A percentile compares a stretch with the other conserved stretches of the same genome.
Evolutionary conservation across 2,888 invertebrate genomes (phyloP).

Genomic region (Cerceris ruficornis): DNA sequence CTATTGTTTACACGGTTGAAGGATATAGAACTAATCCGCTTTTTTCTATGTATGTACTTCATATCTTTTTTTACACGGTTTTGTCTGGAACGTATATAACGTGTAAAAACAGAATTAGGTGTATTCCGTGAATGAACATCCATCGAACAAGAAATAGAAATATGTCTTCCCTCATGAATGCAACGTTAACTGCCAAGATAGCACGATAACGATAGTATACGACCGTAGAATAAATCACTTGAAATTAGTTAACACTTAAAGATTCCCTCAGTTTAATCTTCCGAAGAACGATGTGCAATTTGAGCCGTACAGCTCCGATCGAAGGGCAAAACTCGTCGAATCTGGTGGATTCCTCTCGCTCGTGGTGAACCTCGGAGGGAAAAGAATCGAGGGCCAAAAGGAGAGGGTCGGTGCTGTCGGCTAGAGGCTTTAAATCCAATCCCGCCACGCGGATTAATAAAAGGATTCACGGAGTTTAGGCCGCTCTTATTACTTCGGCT

Average conservation of each 20-base stretch:
- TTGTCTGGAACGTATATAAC: too few species aligned
- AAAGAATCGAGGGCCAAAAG: conserved; percentile 35
- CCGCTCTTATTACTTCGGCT: conserved; percentile 77
- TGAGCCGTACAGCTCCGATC: neutral
- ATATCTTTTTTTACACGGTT: too few species aligned
- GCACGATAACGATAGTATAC: neutral
- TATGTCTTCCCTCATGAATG: too few species aligned
- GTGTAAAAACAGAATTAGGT: too few species aligned
- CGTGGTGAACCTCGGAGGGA: conserved; percentile 25
- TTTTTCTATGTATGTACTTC: too few species aligned
- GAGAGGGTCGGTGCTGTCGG: conserved; percentile 36
- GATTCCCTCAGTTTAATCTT: neutral
- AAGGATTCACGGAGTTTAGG: conserved; percentile 80
- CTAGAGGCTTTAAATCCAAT: conserved; percentile 77
- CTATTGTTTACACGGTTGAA: too few species aligned
- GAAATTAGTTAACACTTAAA: neutral
- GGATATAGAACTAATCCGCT: too few species aligned
- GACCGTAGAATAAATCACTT: neutral
- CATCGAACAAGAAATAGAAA: too few species aligned
- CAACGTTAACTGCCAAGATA: too few species aligned
- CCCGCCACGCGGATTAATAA: conserved; percentile 79
- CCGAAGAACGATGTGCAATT: neutral
- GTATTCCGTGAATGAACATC: too few species aligned
- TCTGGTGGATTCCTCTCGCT: conserved; percentile 43
- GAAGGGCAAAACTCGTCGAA: conserved; percentile 30